Conservation (phyloP, 2,113 vertebrate species). For the Paralichthys olivaceus region DNA sequence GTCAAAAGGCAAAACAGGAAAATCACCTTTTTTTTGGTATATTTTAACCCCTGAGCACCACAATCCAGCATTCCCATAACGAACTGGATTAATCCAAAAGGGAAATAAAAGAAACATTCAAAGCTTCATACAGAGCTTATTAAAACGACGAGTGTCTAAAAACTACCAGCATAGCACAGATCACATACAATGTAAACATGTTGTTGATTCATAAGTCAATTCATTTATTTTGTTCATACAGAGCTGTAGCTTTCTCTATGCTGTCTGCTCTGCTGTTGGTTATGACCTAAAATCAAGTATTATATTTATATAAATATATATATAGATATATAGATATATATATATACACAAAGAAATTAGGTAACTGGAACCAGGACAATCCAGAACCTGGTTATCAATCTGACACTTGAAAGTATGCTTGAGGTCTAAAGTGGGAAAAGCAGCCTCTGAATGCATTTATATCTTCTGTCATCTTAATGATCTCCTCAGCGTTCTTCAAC, state of each 20-base stretch:
- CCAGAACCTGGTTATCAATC: not conserved
- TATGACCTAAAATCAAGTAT: constrained; percentile 41
- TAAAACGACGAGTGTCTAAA: constrained; percentile 72
- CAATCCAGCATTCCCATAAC: constrained; percentile 83
- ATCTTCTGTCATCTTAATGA: too few species aligned
- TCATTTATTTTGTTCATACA: constrained; percentile 46
- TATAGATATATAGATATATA: not conserved
- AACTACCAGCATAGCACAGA: constrained; percentile 79
- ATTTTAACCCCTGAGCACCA: constrained; percentile 80
- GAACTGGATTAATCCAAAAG: constrained; percentile 78
- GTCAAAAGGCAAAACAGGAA: constrained; percentile 80
- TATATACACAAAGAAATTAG: not conserved
- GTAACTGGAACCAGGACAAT: not conserved
- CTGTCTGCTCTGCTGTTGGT: constrained; percentile 52
- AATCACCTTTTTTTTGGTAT: constrained; percentile 55
- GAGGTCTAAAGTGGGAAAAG: constrained; percentile 5
- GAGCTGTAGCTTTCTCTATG: constrained; percentile 43
- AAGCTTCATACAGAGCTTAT: constrained; percentile 75
- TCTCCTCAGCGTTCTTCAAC: too few species aligned
- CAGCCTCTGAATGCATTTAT: not conserved
- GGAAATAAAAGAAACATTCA: constrained; percentile 67
- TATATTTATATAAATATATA: too few species aligned
- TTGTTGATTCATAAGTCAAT: constrained; percentile 64
- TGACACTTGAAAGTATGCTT: not conserved
- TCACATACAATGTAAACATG: constrained; percentile 80